Conservation (phyloP, 2,113 vertebrate genomes). For the Phalacrocorax brasilianus region DNA sequence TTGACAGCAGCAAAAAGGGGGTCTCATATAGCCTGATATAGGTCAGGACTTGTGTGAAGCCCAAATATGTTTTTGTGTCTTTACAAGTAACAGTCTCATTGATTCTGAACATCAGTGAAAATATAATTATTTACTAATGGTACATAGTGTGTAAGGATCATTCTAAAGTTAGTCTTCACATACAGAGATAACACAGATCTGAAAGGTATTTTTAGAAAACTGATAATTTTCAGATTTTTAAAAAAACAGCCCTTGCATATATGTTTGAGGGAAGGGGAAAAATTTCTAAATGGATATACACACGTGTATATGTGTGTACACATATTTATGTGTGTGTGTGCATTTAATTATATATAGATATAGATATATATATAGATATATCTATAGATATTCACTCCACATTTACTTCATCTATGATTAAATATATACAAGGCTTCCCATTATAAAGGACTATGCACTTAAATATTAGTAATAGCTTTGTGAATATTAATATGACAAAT, state of each 20-base stretch:
- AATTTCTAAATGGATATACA: background rate
- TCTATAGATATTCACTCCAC: background rate
- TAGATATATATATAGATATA: too few relatives aligned
- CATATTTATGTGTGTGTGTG: background rate
- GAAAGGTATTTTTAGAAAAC: background rate
- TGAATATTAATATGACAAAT: background rate
- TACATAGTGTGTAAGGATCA: background rate
- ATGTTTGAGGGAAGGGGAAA: background rate
- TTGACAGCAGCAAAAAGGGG: background rate
- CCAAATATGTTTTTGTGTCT: background rate
- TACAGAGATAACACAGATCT: background rate
- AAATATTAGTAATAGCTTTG: background rate
- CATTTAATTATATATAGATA: background rate
- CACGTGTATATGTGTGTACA: background rate
- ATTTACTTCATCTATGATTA: background rate
- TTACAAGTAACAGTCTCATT: background rate
- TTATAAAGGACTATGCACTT: background rate
- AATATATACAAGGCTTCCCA: background rate
- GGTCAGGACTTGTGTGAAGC: background rate
- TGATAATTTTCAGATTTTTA: background rate
- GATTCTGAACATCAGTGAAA: background rate
- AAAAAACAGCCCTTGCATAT: accelerated
- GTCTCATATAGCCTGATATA: background rate
- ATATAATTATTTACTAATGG: background rate
- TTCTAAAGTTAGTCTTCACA: background rate